A percentile compares a stretch with the other conserved stretches of the same genome.
These are phyloP conservation scores for Conger conger DNA, from an alignment of 2,113 vertebrate species.

Conservation along the genomic window DNA sequence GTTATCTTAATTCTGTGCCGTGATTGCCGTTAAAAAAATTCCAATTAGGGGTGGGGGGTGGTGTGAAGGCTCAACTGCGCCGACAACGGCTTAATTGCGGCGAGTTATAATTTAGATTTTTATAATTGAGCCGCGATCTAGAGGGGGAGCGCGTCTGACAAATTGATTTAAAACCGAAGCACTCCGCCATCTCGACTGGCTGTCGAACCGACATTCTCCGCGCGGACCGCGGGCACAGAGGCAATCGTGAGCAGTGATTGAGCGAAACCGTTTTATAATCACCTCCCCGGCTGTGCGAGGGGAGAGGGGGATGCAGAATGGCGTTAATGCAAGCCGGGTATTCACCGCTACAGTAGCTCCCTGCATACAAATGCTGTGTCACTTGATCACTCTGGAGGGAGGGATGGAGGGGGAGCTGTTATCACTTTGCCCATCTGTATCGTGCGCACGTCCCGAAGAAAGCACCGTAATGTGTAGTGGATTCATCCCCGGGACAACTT, in stretches of 20 bases:
- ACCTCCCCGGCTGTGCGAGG: neutral
- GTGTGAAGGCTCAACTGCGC: conserved; percentile 53
- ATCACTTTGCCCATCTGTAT: conserved; percentile 29
- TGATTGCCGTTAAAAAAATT: conserved; percentile 67
- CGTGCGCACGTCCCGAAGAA: conserved; percentile 3
- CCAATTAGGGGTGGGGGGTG: conserved; percentile 57
- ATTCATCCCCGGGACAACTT: neutral
- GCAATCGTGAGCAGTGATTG: conserved; percentile 63
- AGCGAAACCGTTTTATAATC: neutral
- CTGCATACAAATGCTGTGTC: neutral
- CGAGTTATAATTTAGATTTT: conserved; percentile 66
- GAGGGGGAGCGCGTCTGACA: conserved; percentile 69
- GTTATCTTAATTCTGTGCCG: conserved; percentile 61
- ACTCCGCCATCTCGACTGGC: conserved; percentile 67
- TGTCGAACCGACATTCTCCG: conserved; percentile 53
- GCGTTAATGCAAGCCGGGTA: neutral
- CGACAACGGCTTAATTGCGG: conserved; percentile 68
- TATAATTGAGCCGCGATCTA: conserved; percentile 70
- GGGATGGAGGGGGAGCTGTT: neutral
- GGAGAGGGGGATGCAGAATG: neutral
- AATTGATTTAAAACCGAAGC: conserved; percentile 75
- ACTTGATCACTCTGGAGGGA: neutral
- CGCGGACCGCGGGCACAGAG: conserved; percentile 52
- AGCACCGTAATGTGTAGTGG: neutral
- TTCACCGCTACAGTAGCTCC: neutral